Percentiles rank a stretch among this genome's conserved stretches.
These are phyloP conservation scores for Candidula unifasciata DNA, from an alignment of 2,888 invertebrate genomes.

Conservation along the genomic window DNA sequence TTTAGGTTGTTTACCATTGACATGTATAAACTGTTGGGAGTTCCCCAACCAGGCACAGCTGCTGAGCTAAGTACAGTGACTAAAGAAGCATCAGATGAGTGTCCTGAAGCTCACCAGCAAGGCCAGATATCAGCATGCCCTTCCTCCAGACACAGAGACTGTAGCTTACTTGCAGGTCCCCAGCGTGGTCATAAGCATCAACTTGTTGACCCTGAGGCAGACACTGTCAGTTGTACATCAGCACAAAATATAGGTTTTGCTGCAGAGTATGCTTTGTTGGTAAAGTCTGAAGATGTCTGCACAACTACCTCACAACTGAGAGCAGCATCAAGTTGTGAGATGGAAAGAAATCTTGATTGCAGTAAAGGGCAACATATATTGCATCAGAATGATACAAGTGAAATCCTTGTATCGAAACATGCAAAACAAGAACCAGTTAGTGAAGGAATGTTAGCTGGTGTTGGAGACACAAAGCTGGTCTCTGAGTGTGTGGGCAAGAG, in stretches of 20 bases:
- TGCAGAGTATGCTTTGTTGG: not conserved
- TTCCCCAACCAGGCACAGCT: not conserved
- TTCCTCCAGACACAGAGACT: not conserved
- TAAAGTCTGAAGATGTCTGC: not conserved
- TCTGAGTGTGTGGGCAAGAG: not conserved
- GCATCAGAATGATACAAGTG: not conserved
- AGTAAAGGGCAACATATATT: not conserved
- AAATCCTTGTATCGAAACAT: not conserved
- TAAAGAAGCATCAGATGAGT: not conserved
- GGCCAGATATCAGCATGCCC: not conserved
- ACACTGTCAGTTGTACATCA: not conserved
- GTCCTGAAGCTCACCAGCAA: not conserved
- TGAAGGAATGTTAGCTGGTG: not conserved
- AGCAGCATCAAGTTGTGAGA: not conserved
- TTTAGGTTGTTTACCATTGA: constrained; percentile 68
- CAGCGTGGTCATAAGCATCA: not conserved
- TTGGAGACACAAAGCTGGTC: not conserved
- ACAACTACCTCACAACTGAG: not conserved
- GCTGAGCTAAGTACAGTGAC: not conserved
- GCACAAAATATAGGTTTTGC: too few species aligned
- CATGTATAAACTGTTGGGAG: constrained; percentile 47
- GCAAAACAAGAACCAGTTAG: not conserved
- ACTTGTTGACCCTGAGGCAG: not conserved
- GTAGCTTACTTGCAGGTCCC: not conserved
- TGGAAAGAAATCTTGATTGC: not conserved